Evolutionary conservation across 2,113 vertebrate species (phyloP), one percentile per base, ranked within the genome.

Genomic region (Maylandia zebra): DNA sequence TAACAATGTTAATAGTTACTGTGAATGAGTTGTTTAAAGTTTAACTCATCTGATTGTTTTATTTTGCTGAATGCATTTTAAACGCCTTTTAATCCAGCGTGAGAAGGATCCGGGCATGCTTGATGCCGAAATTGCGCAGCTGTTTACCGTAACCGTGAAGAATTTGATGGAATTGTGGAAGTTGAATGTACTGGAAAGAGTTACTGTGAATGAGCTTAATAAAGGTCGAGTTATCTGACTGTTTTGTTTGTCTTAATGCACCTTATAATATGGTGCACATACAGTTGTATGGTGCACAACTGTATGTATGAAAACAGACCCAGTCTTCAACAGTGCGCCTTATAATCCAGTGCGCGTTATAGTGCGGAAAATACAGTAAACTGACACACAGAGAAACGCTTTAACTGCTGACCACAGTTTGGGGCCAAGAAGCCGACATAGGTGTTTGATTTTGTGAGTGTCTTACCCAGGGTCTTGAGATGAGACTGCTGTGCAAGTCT

Each of bases 321-420:
- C 57, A 32, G 57, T 61, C 14, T 61, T 61, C 57, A 34, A 61
- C 8, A 61, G 57, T 61, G 57, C 8, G 5, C 0, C 57, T 61
- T 61, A 61, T 17, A 61, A 61, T 0, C 57, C 3, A 0, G 30
- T 19, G 30, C 0, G 2, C 5, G 2, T 0, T 61, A 34, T 61
- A 34, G 57, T 61, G 16, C 0, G 9, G 2, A 61, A 61, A 61
- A 61, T 61, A 61, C 9, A 0, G 30, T 61, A 64, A 64, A 86
- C 81, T 81, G 12, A 24, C 88, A 69, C 4, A 11, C 38, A 76
- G 41, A 86, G 69, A 74, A 84, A 88, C 19, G 48, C 76, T 55
- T 84, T 38, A 82, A 74, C 81, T 89, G 88, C 92, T 91, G 88
- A 93, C 84, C 36, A 45, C 76, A 89, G 79, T 57, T 82, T 3